A percentile compares a stretch with the other conserved stretches of the same genome.
Evolutionary conservation across 2,888 invertebrate species (phyloP).

Genomic region (Nemurella pictetii): DNA sequence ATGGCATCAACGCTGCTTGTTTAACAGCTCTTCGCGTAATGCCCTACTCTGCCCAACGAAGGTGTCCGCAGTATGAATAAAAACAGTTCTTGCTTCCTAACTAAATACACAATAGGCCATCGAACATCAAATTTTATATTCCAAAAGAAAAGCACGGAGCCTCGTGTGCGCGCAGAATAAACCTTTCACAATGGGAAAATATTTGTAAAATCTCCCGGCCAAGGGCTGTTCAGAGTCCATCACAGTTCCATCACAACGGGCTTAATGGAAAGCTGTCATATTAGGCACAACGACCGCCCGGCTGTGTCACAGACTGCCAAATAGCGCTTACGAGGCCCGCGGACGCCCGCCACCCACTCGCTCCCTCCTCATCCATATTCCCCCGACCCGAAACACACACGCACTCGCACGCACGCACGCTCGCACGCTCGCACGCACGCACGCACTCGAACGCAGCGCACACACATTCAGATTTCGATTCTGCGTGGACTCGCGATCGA

Average conservation of each 20-base stretch:
- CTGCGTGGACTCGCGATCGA: neutral
- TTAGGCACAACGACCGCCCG: neutral
- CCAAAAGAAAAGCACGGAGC: neutral
- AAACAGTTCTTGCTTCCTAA: too few species aligned
- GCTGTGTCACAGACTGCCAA: neutral
- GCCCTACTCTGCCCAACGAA: neutral
- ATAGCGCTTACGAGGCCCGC: neutral
- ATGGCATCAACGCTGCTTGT: neutral
- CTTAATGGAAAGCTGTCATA: neutral
- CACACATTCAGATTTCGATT: neutral
- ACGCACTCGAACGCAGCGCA: too few species aligned
- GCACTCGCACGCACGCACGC: too few species aligned
- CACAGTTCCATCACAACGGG: neutral
- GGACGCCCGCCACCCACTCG: neutral
- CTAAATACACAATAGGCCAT: neutral
- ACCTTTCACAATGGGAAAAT: neutral
- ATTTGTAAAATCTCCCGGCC: neutral
- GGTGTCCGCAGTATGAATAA: neutral
- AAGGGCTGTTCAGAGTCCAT: neutral
- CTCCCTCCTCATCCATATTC: neutral
- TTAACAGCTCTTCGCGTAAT: neutral
- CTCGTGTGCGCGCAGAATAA: neutral
- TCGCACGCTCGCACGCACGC: too few species aligned
- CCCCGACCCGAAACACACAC: too few species aligned
- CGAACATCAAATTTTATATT: neutral